phyloP scores from a whole-genome alignment of 2,797 vertebrate species.

The Lutjanus campechanus region DNA sequence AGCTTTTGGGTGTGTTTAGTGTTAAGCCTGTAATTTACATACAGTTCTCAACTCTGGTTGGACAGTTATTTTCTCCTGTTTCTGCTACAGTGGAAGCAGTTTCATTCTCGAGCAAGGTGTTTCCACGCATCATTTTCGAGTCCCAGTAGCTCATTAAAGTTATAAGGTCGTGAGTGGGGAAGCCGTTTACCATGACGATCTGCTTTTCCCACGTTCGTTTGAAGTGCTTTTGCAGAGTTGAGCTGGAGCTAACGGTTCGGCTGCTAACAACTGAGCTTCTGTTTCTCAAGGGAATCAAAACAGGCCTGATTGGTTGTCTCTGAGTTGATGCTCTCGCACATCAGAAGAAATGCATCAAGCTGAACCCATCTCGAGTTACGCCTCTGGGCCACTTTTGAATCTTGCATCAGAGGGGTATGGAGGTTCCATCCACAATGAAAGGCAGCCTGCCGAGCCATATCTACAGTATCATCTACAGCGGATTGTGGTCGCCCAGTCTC shows the following conservation, averaged over 20 bases:
- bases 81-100: neutral
- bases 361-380: neutral
- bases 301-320: neutral
- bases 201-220: neutral
- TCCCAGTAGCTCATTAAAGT: slow-evolving; percentile 1
- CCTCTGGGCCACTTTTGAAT: neutral
- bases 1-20: slow-evolving; percentile 17
- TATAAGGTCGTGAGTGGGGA: neutral
- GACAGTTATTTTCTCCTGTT: neutral
- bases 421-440: neutral
- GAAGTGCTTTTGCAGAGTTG: neutral
- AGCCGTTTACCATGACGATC: neutral
- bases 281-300: neutral
- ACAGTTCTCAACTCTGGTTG: neutral
- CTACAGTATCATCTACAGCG: too few species aligned
- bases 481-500: too few species aligned
- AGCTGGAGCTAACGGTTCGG: neutral
- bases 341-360: neutral
- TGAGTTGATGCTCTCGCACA: neutral
- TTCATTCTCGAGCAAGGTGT: neutral
- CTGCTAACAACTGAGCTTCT: neutral
- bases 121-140: neutral
- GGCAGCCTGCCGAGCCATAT: neutral
- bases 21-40: slow-evolving; percentile 7
- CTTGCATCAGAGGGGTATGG: neutral